Percentiles rank a stretch among this genome's conserved stretches.
Conservation (phyloP, 1,140 invertebrate genomes). For the Gryon sp. region DNA sequence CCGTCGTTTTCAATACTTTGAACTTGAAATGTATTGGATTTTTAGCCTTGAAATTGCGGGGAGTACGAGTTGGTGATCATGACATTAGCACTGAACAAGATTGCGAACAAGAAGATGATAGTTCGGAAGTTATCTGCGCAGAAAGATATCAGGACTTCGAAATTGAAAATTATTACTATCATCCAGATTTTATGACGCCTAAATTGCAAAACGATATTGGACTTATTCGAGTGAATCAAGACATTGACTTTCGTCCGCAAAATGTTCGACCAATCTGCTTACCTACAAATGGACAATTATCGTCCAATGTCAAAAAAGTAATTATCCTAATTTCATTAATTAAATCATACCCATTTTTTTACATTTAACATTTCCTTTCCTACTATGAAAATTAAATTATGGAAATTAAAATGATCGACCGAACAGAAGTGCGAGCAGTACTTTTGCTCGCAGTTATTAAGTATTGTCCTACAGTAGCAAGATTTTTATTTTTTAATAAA, state of each 20-base stretch:
- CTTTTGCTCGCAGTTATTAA: no score
- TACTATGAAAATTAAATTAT: no score
- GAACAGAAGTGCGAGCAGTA: no score
- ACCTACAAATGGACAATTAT: slow-evolving; percentile 72
- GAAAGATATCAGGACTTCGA: slow-evolving; percentile 81
- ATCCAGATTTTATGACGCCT: slow-evolving; percentile 79
- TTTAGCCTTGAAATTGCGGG: slow-evolving; percentile 69
- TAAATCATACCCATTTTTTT: not conserved
- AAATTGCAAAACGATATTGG: slow-evolving; percentile 82
- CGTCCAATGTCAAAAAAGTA: slow-evolving; percentile 63
- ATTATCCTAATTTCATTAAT: not conserved
- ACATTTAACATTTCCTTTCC: no score
- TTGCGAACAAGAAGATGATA: slow-evolving; percentile 79
- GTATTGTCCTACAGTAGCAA: no score
- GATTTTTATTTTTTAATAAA: no score
- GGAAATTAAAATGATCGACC: no score
- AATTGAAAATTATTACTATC: slow-evolving; percentile 80
- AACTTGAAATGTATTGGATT: no score
- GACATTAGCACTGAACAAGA: slow-evolving; percentile 81
- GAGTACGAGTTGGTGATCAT: slow-evolving; percentile 84
- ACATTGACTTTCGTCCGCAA: slow-evolving; percentile 78
- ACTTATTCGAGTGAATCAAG: slow-evolving; percentile 80
- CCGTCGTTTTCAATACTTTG: not conserved
- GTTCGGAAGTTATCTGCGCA: slow-evolving; percentile 77
- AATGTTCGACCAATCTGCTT: slow-evolving; percentile 82